Conservation (phyloP, 1,140 invertebrate species). For the Coptotermes formosanus region DNA sequence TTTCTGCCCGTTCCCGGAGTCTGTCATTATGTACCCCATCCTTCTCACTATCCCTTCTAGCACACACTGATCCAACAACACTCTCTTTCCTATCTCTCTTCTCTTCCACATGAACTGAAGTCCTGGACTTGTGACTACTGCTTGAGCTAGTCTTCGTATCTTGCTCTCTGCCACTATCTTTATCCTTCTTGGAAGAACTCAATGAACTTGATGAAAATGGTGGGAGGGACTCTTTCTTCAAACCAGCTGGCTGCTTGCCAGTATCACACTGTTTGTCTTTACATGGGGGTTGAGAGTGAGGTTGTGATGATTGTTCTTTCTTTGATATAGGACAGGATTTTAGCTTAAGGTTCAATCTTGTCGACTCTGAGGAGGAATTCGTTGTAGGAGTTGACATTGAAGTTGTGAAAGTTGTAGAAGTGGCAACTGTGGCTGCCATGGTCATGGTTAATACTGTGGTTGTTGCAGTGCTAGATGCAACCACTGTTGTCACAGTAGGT, state of each 20-base stretch:
- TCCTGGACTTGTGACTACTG: slow-evolving; percentile 18
- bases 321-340: slow-evolving; percentile 24
- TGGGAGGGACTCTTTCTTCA: slow-evolving; percentile 11
- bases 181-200: slow-evolving; percentile 28
- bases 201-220: background rate
- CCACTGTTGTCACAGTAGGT: slow-evolving; percentile 32
- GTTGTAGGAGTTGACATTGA: slow-evolving; percentile 18
- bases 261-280: slow-evolving; percentile 25
- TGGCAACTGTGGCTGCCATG: slow-evolving; percentile 25
- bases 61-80: background rate
- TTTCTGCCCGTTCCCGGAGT: slow-evolving; percentile 41
- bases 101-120: background rate
- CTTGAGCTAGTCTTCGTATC: background rate
- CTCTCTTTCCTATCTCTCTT: slow-evolving; percentile 16
- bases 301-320: slow-evolving; percentile 19
- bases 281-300: background rate
- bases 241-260: background rate
- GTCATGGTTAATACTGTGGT: slow-evolving; percentile 37
- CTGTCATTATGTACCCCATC: slow-evolving; percentile 37
- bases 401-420: slow-evolving; percentile 29
- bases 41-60: slow-evolving; percentile 27
- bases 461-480: slow-evolving; percentile 30
- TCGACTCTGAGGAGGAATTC: slow-evolving; percentile 1
- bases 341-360: background rate
- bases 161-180: slow-evolving; percentile 22